Base-by-base conservation (phyloP, 2,113 vertebrate genomes). In the Danionella cerebrum region DNA sequence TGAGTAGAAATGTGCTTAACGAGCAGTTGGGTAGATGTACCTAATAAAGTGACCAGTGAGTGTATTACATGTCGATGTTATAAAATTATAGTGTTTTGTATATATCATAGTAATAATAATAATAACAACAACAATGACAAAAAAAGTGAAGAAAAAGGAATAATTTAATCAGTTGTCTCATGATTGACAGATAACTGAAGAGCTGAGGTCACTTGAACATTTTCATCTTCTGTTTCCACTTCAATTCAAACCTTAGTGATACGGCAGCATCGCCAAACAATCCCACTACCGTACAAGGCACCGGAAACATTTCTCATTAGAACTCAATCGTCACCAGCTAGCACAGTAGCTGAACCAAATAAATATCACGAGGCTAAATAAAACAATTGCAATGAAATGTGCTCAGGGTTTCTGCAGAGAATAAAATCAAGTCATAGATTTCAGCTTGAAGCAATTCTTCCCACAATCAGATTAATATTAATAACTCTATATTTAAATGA, bases 261-360 rank as follows among this genome's bases (percentile, higher is more conserved):
- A 47, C 27, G 45, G 62, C 24, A 48, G 55, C 38, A 7, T 6
- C 21, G 25, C 9, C 6, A 29, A 9, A 29, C 14, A 9, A 57
- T 36, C 60, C 38, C 51, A 22, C 29, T 18, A 19, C 11, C 55
- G 55, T 50, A 53, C 22, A 71, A 66, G 48, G 55, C 51, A 69
- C 72, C 50, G 33, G 25, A 53, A 47, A 18, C 33, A 27, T 13
- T 10, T 31, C n/a, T 19, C 18, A 36, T 35, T 22, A 12, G 36
- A 8, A 59, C 5, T 3, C 1, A 33, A 33, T 39, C 39, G 44
- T 27, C 41, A 21, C 2, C 8, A 16, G 12, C 14, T 14, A 35
- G 7, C 29, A 24, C 18, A 55, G 12, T 12, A 48, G 16, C 6
- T 33, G 19, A 47, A 38, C 8, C 10, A n/a, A 41, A 50, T 35